Evolutionary conservation across 2,888 invertebrate genomes (phyloP).

Genomic region (Leptothorax acervorum): DNA sequence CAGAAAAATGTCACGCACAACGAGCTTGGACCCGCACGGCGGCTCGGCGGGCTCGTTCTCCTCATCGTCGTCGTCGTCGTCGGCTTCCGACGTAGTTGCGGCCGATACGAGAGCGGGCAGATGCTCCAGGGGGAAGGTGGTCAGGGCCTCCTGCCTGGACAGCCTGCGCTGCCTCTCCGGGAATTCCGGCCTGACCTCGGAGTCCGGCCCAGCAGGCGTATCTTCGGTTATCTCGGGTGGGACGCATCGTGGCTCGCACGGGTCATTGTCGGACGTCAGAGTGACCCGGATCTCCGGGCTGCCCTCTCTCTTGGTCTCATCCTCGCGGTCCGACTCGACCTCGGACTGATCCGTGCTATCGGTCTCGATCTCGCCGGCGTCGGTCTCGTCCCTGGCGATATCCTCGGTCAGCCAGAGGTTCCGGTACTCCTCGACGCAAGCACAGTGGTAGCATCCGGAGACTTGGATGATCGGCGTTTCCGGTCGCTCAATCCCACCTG

Average conservation of each 20-base stretch:
- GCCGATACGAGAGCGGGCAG: constrained; percentile 70
- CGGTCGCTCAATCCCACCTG: constrained; percentile 48
- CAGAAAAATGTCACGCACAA: constrained; percentile 91
- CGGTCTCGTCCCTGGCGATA: constrained; percentile 73
- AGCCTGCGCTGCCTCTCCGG: constrained; percentile 87
- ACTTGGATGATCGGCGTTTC: constrained; percentile 86
- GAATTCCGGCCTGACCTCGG: constrained; percentile 57
- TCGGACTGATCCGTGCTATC: constrained; percentile 70
- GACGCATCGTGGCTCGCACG: constrained; percentile 75
- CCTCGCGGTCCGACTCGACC: constrained; percentile 67
- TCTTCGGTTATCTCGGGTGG: constrained; percentile 7
- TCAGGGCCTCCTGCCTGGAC: constrained; percentile 92
- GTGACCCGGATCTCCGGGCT: constrained; percentile 82
- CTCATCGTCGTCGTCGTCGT: constrained; percentile 61
- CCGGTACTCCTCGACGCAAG: constrained; percentile 91
- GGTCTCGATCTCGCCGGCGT: constrained; percentile 64
- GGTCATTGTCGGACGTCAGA: constrained; percentile 67
- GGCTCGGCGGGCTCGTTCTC: constrained; percentile 60
- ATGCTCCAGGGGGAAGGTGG: constrained; percentile 86
- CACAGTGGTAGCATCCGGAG: constrained; percentile 92
- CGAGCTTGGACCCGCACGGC: constrained; percentile 74
- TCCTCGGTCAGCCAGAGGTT: constrained; percentile 86
- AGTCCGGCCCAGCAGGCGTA: constrained; percentile 80
- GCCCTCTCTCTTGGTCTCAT: constrained; percentile 73
- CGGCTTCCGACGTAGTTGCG: constrained; percentile 67